These are phyloP conservation scores for Gari tellinella DNA, from an alignment of 2,888 invertebrate species.

Conservation along the genomic window DNA sequence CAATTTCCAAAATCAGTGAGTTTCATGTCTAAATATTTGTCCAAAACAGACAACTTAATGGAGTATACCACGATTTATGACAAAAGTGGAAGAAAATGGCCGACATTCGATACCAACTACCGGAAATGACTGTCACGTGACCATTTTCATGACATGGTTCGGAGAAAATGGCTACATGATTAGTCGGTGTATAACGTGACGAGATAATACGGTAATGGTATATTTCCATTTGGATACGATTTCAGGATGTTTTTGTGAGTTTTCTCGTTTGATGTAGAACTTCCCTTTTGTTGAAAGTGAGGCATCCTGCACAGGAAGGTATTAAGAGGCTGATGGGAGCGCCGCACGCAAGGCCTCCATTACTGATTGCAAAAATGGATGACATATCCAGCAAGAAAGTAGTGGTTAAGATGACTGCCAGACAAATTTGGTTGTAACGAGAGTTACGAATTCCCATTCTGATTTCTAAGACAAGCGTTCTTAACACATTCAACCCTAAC, in stretches of 20 bases:
- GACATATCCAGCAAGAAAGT: no score
- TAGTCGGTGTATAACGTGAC: slow-evolving; percentile 48
- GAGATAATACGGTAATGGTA: slow-evolving; percentile 49
- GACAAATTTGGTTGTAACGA: no score
- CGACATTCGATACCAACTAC: slow-evolving; percentile 61
- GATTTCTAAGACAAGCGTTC: no score
- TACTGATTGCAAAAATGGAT: no score
- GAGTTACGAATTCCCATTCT: no score
- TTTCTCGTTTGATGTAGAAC: slow-evolving; percentile 56
- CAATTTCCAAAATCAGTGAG: slow-evolving; percentile 46
- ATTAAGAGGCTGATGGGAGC: slow-evolving; percentile 31
- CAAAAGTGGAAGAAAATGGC: slow-evolving; percentile 56
- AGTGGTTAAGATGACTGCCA: no score
- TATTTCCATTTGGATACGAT: slow-evolving; percentile 47
- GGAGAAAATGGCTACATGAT: slow-evolving; percentile 52
- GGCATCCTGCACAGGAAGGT: slow-evolving; percentile 47
- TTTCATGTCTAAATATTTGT: slow-evolving; percentile 62
- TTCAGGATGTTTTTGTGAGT: slow-evolving; percentile 44
- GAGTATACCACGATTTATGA: slow-evolving; percentile 58
- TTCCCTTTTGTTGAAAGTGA: slow-evolving; percentile 51
- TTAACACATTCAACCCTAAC: no score
- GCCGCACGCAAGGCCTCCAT: slow-evolving; percentile 27
- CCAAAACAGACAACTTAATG: slow-evolving; percentile 54
- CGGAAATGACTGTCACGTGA: slow-evolving; percentile 63
- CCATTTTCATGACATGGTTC: slow-evolving; percentile 41